Percentiles rank a stretch among this genome's conserved stretches.
Evolutionary conservation across 2,113 vertebrate genomes (phyloP).

Genomic region (Rana temporaria): DNA sequence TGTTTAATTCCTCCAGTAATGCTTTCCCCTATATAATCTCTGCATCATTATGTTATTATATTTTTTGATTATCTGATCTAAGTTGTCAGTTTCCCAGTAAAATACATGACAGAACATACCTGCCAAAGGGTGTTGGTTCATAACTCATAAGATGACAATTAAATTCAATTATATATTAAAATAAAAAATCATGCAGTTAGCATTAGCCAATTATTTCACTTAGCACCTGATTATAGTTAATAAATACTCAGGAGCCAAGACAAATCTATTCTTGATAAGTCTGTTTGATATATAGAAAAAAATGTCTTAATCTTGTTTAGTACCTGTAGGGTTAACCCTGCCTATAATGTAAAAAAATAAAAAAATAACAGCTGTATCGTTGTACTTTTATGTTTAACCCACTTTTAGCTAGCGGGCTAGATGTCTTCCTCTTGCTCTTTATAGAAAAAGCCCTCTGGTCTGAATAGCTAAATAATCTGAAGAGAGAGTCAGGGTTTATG

Average conservation of each 20-base stretch:
- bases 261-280: conserved; percentile 34
- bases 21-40: conserved; percentile 19
- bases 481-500: neutral
- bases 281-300: neutral
- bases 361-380: neutral
- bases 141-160: conserved; percentile 50
- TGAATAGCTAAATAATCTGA: conserved; percentile 6
- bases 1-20: conserved; percentile 7
- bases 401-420: conserved; percentile 1
- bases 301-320: neutral
- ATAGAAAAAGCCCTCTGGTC: conserved; percentile 12
- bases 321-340: neutral
- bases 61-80: conserved; percentile 45
- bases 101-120: conserved; percentile 27
- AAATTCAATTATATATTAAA: conserved; percentile 49
- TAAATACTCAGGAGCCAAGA: conserved; percentile 3
- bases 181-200: conserved; percentile 28
- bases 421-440: neutral
- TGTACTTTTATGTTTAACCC: conserved; percentile 37
- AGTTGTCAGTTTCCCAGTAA: conserved; percentile 18
- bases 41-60: conserved; percentile 46
- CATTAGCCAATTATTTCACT: conserved; percentile 25
- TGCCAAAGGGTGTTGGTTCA: conserved; percentile 44
- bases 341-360: neutral
- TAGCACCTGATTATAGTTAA: conserved; percentile 38